phyloP scores from a whole-genome alignment of 2,888 invertebrate species.

The Perizoma affinitatum region DNA sequence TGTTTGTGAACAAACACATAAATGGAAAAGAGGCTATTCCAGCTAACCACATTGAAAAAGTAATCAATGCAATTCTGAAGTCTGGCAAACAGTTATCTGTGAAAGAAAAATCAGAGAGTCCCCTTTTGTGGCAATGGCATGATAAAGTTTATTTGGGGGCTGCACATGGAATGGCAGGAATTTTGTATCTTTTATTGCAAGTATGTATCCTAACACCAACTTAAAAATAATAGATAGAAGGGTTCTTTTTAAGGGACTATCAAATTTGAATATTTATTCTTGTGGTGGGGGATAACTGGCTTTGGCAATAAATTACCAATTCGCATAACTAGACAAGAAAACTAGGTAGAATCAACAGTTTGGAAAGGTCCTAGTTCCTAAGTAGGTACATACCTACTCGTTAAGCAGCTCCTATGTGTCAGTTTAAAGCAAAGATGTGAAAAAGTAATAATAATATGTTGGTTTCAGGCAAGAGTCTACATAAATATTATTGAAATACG shows the following conservation, averaged over 20 bases:
- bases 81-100: conserved; percentile 86
- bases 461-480: conserved; percentile 80
- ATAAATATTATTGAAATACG: conserved; percentile 83
- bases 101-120: conserved; percentile 81
- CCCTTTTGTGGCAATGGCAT: conserved; percentile 95
- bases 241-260: no score
- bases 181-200: conserved; percentile 92
- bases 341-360: no score
- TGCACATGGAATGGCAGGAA: conserved; percentile 95
- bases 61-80: conserved; percentile 84
- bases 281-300: no score
- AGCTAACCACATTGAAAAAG: conserved; percentile 83
- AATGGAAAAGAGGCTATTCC: conserved; percentile 83
- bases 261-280: no score
- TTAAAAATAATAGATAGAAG: no score
- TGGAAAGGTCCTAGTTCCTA: no score
- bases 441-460: neutral
- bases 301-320: no score
- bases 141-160: conserved; percentile 93
- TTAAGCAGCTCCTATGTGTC: no score
- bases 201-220: conserved; percentile 63
- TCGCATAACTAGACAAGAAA: no score
- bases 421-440: neutral
- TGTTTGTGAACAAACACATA: conserved; percentile 89
- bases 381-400: no score